Conservation (phyloP, 2,797 vertebrate species). For the Prionace glauca region DNA sequence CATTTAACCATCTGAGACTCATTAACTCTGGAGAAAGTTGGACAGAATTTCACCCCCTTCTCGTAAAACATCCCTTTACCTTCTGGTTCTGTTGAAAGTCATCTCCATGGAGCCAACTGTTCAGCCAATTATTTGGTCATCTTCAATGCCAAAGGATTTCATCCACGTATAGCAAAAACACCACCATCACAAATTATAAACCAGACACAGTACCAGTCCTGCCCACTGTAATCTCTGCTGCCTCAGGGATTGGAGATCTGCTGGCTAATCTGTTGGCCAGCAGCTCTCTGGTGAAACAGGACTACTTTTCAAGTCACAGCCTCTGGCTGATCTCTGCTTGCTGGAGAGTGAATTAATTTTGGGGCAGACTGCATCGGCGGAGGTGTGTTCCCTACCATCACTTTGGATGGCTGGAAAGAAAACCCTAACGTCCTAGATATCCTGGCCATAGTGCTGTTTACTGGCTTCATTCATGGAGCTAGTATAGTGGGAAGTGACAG, state of each 20-base stretch:
- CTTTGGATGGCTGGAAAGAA: too few relatives aligned
- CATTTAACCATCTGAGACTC: background rate
- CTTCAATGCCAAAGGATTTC: background rate
- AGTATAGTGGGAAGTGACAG: background rate
- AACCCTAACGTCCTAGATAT: too few relatives aligned
- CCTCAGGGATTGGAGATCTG: too few relatives aligned
- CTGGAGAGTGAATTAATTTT: too few relatives aligned
- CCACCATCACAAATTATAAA: background rate
- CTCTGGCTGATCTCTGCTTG: too few relatives aligned
- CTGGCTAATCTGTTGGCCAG: too few relatives aligned
- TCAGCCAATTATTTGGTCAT: background rate
- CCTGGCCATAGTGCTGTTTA: background rate
- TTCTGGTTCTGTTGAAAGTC: background rate
- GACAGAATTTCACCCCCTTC: background rate
- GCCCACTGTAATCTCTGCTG: too few relatives aligned
- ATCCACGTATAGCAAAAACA: background rate
- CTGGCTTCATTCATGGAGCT: background rate
- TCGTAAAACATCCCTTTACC: background rate
- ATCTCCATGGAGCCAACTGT: background rate
- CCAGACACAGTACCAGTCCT: too few relatives aligned
- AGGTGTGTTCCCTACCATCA: too few relatives aligned
- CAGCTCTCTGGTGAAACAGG: too few relatives aligned
- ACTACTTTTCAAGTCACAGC: too few relatives aligned
- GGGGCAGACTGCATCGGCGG: too few relatives aligned
- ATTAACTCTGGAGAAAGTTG: background rate